These are phyloP conservation scores for Phocoena sinus DNA, from an alignment of 2,113 vertebrate species.

Conservation along the genomic window DNA sequence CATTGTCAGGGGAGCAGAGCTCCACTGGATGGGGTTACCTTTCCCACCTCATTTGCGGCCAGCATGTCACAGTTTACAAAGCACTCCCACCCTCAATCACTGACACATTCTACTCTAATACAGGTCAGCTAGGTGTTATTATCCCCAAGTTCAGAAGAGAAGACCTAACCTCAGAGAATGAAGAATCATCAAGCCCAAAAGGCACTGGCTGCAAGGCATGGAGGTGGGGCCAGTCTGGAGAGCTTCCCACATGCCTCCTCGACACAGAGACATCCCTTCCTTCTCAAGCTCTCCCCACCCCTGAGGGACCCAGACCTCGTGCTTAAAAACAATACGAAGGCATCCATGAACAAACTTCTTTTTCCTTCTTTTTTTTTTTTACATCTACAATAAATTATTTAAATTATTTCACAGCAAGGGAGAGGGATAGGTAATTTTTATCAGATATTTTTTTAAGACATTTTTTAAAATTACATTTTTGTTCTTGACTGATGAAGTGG, in stretches of 20 bases:
- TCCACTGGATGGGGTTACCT: background rate
- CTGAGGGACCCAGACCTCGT: background rate
- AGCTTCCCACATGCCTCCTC: background rate
- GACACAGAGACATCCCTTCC: background rate
- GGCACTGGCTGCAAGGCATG: background rate
- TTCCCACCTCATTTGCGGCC: background rate
- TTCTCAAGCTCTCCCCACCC: background rate
- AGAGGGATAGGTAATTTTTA: constrained; percentile 75
- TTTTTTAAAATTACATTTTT: constrained; percentile 62
- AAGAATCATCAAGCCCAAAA: background rate
- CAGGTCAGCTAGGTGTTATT: background rate
- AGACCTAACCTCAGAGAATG: background rate
- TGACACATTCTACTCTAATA: background rate
- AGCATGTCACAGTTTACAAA: constrained; percentile 8
- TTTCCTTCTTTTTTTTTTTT: constrained; percentile 55
- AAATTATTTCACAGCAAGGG: constrained; percentile 80
- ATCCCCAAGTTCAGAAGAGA: background rate
- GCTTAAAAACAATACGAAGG: constrained; percentile 31
- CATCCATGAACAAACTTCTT: constrained; percentile 49
- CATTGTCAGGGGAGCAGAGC: background rate
- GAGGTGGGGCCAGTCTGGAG: background rate
- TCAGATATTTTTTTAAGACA: constrained; percentile 69
- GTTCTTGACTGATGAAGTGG: constrained; percentile 31
- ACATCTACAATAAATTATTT: constrained; percentile 80
- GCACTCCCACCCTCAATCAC: background rate